Base-by-base conservation (phyloP, 2,113 vertebrate genomes). In the Excalfactoria chinensis region DNA sequence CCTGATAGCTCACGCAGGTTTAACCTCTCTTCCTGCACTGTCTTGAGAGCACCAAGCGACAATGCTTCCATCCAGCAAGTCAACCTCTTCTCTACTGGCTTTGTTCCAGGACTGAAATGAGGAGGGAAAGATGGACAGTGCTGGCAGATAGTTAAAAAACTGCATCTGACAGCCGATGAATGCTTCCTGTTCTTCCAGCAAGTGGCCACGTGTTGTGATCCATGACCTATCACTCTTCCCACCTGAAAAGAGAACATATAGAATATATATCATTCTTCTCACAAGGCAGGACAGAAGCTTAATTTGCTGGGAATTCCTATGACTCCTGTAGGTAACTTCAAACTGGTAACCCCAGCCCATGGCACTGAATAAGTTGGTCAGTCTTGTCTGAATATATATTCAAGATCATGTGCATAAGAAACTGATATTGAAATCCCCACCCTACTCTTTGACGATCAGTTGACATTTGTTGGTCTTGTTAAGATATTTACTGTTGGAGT, bases 181-280 rank as follows among this genome's bases (percentile, higher is more conserved):
- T 10, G 23, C 8, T 58, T 34, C 22, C 8, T 63, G 4, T 58
- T 78, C 82, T 46, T 16, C 7, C n/a, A 82, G 16, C 13, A n/a
- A 0, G 0, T 34, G 53, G 16, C 41, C 67, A 70, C 11, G 6
- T 28, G 5, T 43, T n/a, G 8, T 26, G 34, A 16, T 17, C 20
- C 40, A 8, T 17, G 14, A 28, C 23, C 32, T 32, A 49, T 12
- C 35, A 23, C 9, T 49, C 22, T 16, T 72, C 16, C 35, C 23
- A 32, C 7, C 30, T 62, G 48, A 49, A 72, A 82, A 26, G 22
- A 67, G 21, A 56, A 26, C 43, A 62, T 30, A 32, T 13, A 21
- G 4, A 28, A 3, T 43, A 16, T 11, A 43, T 22, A 32, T 14
- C n/a, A 25, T 3, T 7, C 32, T 51, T 53, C 19, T 58, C 2